phyloP scores from a whole-genome alignment of 1,140 invertebrate species.

The Colletes gigas region DNA sequence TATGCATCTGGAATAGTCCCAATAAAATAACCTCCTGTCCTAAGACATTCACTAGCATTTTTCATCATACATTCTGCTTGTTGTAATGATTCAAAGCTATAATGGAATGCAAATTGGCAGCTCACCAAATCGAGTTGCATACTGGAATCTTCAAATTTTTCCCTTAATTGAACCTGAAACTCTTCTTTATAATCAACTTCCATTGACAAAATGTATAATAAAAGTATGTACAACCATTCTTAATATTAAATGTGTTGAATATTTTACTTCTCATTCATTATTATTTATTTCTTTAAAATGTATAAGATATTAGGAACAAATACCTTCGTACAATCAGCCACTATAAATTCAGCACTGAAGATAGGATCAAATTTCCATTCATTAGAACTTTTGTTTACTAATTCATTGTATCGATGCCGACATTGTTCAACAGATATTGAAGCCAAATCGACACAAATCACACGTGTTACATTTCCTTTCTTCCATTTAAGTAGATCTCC shows the following conservation, averaged over 20 bases:
- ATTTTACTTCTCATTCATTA: not conserved
- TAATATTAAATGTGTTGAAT: not conserved
- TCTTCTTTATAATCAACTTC: conserved; percentile 65
- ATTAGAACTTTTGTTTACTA: conserved; percentile 66
- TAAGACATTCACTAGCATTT: conserved; percentile 95
- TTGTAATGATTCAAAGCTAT: conserved; percentile 95
- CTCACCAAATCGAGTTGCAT: conserved; percentile 94
- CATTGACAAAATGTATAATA: conserved; percentile 28
- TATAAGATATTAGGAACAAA: not conserved
- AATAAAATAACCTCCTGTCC: conserved; percentile 96
- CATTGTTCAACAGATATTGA: conserved; percentile 95
- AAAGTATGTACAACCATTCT: not conserved
- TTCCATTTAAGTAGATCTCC: conserved; percentile 98
- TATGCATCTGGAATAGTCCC: conserved; percentile 97
- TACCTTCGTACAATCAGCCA: conserved; percentile 94
- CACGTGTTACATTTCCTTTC: conserved; percentile 89
- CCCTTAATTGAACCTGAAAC: conserved; percentile 85
- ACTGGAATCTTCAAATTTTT: conserved; percentile 87
- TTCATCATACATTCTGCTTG: conserved; percentile 96
- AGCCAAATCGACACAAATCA: conserved; percentile 98
- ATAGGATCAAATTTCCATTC: conserved; percentile 77
- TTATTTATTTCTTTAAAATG: not conserved
- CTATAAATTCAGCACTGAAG: conserved; percentile 95
- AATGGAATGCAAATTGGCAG: conserved; percentile 99
- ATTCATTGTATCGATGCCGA: conserved; percentile 85